These are phyloP conservation scores for Geothlypis trichas DNA, from an alignment of 2,113 vertebrate genomes.

Conservation along the genomic window DNA sequence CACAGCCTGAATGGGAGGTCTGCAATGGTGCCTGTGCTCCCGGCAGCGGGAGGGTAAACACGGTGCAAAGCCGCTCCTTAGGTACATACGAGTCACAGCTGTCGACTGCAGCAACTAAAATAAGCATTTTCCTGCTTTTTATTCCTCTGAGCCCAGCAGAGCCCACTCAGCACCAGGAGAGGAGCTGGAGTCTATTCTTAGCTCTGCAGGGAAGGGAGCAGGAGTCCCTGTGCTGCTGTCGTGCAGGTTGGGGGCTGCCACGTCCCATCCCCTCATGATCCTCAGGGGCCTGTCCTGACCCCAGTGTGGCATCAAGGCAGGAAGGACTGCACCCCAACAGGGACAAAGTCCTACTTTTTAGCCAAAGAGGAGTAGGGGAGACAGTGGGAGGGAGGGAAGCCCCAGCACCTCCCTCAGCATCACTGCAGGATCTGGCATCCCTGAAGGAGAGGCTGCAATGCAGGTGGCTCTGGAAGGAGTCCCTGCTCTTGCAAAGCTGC, in stretches of 20 bases:
- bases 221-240: not conserved
- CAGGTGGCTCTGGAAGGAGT: not conserved
- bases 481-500: not conserved
- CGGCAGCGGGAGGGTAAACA: not conserved
- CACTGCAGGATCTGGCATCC: not conserved
- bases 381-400: not conserved
- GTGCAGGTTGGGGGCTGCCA: not conserved
- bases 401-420: not conserved
- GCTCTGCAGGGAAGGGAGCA: conserved; percentile 36
- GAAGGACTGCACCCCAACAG: accelerated
- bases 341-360: not conserved
- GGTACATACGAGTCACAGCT: conserved; percentile 53
- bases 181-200: conserved; percentile 63
- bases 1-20: not conserved
- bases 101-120: conserved; percentile 59
- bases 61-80: not conserved
- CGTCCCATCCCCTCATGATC: not conserved
- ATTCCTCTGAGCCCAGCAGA: conserved; percentile 57
- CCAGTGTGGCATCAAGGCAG: accelerated
- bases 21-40: not conserved
- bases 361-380: not conserved
- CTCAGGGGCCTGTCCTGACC: not conserved
- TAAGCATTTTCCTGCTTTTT: conserved; percentile 60
- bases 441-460: not conserved
- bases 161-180: conserved; percentile 52